Evolutionary conservation across 2,797 vertebrate species (phyloP), one percentile per base, ranked within the genome.

Genomic region (Linurgus olivaceus): DNA sequence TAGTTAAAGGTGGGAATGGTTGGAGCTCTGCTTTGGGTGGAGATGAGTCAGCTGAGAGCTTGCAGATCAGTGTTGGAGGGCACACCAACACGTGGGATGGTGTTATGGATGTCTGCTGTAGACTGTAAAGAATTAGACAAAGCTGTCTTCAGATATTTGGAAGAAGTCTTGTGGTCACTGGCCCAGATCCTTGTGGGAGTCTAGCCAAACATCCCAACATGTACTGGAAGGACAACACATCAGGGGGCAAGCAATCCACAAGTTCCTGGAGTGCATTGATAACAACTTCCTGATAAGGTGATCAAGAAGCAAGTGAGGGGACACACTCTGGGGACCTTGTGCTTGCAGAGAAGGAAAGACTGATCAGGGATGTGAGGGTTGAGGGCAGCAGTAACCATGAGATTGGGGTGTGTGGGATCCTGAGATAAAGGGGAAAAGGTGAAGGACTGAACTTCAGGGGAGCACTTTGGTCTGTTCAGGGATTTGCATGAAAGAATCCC

Each of bases 181-280:
- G 3, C 11, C 7, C 55, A 54, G n/a, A 35, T 88, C 23, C 40
- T 25, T 6, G 0, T 40, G 18, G 28, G 10, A 11, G 2, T 45
- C 63, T 47, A 58, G 52, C 44, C 35, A 84, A 37, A 38, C 21
- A 44, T 20, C 40, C 35, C 51, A 42, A 11, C 47, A 20, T 28
- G 16, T 87, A 11, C 83, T 68, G 45, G n/a, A 84, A 67, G n/a
- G n/a, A 57, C 23, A 71, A 42, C 23, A 37, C 50, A 17, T 23
- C 44, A 65, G n/a, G 28, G 23, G 7, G n/a, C 9, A 11, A 44
- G 28, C n/a, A 63, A 44, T 50, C 50, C 44, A 37, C 0, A 1
- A 38, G 50, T 37, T 71, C 63, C 37, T 78, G 66, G 51, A 65
- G 23, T 28, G 31, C 57, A 24, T n/a, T 72, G 42, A n/a, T 24